Evolutionary conservation across 2,113 vertebrate genomes (phyloP).

Genomic region (Lepus timidus): DNA sequence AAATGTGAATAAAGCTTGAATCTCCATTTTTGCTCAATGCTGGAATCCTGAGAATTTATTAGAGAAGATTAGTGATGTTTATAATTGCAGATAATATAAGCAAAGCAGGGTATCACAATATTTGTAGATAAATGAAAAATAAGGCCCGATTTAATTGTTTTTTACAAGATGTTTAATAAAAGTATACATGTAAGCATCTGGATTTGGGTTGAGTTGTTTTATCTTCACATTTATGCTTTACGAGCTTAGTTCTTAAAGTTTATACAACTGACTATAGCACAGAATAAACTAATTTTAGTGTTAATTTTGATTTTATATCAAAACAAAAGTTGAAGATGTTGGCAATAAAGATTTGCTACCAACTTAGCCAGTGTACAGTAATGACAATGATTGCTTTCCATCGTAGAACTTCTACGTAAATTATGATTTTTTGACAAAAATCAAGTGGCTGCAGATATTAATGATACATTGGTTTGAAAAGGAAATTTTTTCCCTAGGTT

Average conservation of each 20-base stretch:
- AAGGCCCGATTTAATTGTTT: background rate
- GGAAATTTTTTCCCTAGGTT: background rate
- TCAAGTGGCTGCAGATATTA: background rate
- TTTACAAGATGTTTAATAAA: background rate
- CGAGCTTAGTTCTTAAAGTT: slow-evolving; percentile 28
- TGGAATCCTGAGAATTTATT: slow-evolving; percentile 9
- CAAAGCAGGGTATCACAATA: background rate
- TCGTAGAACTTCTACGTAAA: slow-evolving; percentile 14
- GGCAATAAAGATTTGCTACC: background rate
- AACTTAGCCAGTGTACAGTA: background rate
- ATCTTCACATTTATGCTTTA: background rate
- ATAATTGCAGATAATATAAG: background rate
- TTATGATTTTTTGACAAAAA: slow-evolving; percentile 45
- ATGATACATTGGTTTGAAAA: slow-evolving; percentile 40
- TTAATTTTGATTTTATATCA: slow-evolving; percentile 14
- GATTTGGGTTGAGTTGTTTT: background rate
- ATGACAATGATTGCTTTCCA: background rate
- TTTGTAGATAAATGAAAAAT: background rate
- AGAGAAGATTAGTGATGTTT: background rate
- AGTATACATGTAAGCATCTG: background rate
- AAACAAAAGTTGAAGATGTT: slow-evolving; percentile 32
- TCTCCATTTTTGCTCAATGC: background rate
- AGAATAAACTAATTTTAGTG: background rate
- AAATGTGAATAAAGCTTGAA: background rate
- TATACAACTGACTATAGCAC: background rate